Conservation (phyloP, 2,797 vertebrate genomes). For the Sebastes taczanowskii region DNA sequence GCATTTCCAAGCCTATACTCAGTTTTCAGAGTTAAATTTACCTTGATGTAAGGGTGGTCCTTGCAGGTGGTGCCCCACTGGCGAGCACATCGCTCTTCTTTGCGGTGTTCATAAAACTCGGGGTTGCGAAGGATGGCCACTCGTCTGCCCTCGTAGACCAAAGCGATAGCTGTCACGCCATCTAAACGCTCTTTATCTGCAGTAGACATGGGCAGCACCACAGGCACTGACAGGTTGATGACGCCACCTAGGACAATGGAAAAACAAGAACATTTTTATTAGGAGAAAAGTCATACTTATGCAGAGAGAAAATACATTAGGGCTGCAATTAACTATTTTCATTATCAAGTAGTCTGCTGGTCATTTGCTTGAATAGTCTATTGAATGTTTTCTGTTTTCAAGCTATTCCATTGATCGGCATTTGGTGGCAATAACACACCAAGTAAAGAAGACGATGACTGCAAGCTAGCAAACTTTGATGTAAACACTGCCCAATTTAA, state of each 20-base stretch:
- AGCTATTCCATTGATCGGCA: background rate
- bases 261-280: background rate
- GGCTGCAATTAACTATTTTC: background rate
- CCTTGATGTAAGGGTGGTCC: slow-evolving; percentile 99
- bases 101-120: slow-evolving; percentile 95
- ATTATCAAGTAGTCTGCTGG: background rate
- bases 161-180: slow-evolving; percentile 88
- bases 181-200: slow-evolving; percentile 93
- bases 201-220: slow-evolving; percentile 89
- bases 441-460: background rate
- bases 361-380: background rate
- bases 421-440: background rate
- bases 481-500: background rate
- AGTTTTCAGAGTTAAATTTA: slow-evolving; percentile 46
- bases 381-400: background rate
- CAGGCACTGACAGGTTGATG: slow-evolving; percentile 96
- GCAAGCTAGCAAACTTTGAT: background rate
- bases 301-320: background rate
- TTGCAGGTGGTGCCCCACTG: slow-evolving; percentile 98
- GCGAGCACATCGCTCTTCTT: slow-evolving; percentile 95
- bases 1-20: background rate
- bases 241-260: slow-evolving; percentile 86
- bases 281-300: background rate
- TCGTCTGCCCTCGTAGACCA: slow-evolving; percentile 87
- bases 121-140: slow-evolving; percentile 97